Percentiles rank a stretch among this genome's conserved stretches.
phyloP scores from a whole-genome alignment of 1,140 invertebrate species.

The Bombus difficillimus region DNA sequence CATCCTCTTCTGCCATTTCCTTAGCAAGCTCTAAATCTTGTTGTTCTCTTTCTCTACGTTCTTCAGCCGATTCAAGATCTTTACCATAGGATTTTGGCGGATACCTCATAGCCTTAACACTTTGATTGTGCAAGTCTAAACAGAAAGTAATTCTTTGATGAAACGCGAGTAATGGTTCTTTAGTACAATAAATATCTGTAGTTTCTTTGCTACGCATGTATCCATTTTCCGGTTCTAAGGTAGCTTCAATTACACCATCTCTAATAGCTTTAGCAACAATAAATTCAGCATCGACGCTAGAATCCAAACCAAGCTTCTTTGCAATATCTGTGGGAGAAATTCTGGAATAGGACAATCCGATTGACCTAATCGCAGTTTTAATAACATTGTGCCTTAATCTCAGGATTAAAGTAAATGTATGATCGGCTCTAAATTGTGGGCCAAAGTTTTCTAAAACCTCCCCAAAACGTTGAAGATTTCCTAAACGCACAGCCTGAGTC shows the following conservation, averaged over 20 bases:
- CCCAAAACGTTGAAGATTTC: constrained; percentile 96
- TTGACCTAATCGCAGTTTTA: constrained; percentile 98
- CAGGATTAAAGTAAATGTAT: constrained; percentile 97
- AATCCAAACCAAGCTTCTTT: constrained; percentile 95
- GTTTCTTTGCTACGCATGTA: constrained; percentile 99
- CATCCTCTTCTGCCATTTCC: constrained; percentile 99
- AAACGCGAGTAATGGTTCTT: constrained; percentile 97
- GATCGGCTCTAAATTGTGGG: constrained; percentile 92
- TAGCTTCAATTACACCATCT: constrained; percentile 99
- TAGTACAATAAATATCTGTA: constrained; percentile 98
- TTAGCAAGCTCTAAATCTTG: constrained; percentile 99
- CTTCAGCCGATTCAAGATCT: constrained; percentile 98
- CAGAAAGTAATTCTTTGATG: constrained; percentile 99
- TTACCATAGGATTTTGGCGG: constrained; percentile 99
- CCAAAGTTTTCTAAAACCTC: constrained; percentile 96
- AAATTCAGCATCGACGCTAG: constrained; percentile 98
- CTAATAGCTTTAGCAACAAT: constrained; percentile 99
- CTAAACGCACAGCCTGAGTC: constrained; percentile 97
- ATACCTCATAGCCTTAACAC: constrained; percentile 99
- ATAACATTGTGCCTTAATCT: constrained; percentile 99
- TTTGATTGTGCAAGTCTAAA: constrained; percentile 98
- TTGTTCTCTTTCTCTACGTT: constrained; percentile 97
- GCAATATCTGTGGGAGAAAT: constrained; percentile 98
- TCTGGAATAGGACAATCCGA: constrained; percentile 97
- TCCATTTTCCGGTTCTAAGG: constrained; percentile 96